Evolutionary conservation across 2,797 vertebrate genomes (phyloP).

Genomic region (Rhinoraja longicauda): DNA sequence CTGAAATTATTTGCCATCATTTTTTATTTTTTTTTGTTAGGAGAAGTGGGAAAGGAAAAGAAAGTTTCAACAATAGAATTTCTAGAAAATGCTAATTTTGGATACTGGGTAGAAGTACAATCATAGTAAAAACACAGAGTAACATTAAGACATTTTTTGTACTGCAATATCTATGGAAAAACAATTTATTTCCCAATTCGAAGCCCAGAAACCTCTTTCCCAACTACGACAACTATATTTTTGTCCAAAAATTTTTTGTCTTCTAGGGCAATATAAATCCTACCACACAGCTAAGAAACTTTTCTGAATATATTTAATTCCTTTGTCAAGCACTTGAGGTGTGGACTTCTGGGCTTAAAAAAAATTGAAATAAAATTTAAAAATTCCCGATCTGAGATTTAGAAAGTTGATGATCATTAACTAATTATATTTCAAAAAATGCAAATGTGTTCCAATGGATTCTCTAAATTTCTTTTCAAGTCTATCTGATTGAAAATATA

Average conservation of each 20-base stretch:
- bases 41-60: slow-evolving; percentile 19
- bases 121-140: neutral
- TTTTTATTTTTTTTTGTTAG: slow-evolving; percentile 20
- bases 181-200: neutral
- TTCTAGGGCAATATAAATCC: neutral
- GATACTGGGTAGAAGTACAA: neutral
- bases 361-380: neutral
- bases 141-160: neutral
- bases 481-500: neutral
- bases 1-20: slow-evolving; percentile 22
- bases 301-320: slow-evolving; percentile 10
- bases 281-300: neutral
- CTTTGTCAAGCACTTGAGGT: neutral
- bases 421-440: neutral
- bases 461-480: neutral
- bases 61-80: neutral
- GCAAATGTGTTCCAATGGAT: neutral
- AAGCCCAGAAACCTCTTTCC: neutral
- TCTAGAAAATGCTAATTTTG: slow-evolving; percentile 20
- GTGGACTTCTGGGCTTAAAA: neutral
- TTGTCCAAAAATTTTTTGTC: no score
- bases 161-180: neutral
- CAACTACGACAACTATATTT: neutral
- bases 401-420: neutral
- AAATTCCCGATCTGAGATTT: neutral